Base-by-base conservation (phyloP, 1,140 invertebrate species). In the Drosophila auraria region DNA sequence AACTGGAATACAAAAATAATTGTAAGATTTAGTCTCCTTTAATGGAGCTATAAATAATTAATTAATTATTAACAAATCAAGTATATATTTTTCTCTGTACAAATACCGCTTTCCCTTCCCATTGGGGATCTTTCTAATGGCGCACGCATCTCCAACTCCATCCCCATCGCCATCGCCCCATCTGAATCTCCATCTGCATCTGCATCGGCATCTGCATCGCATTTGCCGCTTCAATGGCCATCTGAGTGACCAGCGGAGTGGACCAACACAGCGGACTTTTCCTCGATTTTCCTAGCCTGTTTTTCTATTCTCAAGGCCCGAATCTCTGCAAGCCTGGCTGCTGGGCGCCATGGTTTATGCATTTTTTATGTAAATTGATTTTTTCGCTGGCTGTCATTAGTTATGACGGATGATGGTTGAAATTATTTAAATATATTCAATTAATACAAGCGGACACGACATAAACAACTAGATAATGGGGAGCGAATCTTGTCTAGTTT, bases 361-460 rank as follows among this genome's bases (percentile, higher is more conserved):
- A 89, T 90, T 90, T 89, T 90, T 90, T 90, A 89, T 90, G 86
- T 65, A 89, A 90, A 90, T 89, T 89, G 65, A 86, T 90, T 90
- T 84, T 80, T 80, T 27, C 38, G 23, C 54, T 44, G 60, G 3
- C 74, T 77, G 82, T 82, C 86, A 90, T 89, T 89, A 89, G 71
- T 86, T 87, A 90, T 89, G 86, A 89, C 72, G 63, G 82, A 89
- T 86, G 86, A 63, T 75, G 75, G 54, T 90, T 51, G 54, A 71
- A 86, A 89, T 82, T 90, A 89, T 89, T 89, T 90, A 89, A 89
- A 89, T 90, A 86, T 86, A 89, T 90, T 86, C 86, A 90, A 89
- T 89, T 89, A 89, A 89, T 90, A 72, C 63, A 54, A 71, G 65
- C 64, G 73, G 69, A 70, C 86, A 84, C 78, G 56, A 60, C 66